Base-by-base conservation (phyloP, 2,797 vertebrate species). In the Pampus argenteus region DNA sequence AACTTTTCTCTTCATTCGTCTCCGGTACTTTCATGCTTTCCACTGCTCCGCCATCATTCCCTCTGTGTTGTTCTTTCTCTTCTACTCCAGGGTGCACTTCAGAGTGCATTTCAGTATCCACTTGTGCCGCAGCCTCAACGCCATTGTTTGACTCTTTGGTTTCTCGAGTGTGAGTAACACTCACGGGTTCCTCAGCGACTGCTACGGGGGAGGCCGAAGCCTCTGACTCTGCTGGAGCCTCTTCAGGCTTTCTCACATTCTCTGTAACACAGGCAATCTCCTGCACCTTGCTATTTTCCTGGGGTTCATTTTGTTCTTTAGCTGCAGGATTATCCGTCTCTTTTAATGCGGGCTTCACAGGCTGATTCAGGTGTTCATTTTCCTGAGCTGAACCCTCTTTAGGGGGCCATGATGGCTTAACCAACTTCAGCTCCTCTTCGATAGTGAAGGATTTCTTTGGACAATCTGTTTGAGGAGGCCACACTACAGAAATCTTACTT, bases 371-470 rank as follows among this genome's bases (percentile, higher is more conserved):
- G 26, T 47, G 44, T 78, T 88, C 73, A 5, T 81, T 79, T 65
- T 91, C 79, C 72, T 91, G 86, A 80, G 85, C 76, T 22, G 78
- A 44, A 61, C 64, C 88, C 72, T 88, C 88, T 74, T 94, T 92
- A 0, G 97, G 98, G 25, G 98, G 98, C 98, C 98, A 98, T n/a
- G 92, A 94, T 11, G 96, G 95, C 84, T 96, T 98, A 31, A 82
- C 91, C 66, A 96, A 52, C 91, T 95, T 97, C 78, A 96, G 40
- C 31, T 95, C 94, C 61, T 96, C 95, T 72, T 97, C 95, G 34
- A 93, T 29, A 15, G 77, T 83, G 84, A 94, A 95, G 66, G 83
- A 65, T 92, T 96, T 97, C 88, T 95, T 97, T 15, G 85, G 86
- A 59, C 88, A 89, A 54, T 96, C 96, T 9, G 40, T 79, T 63